Base-by-base conservation (phyloP, 37 sponge, comb jelly and placozoan species). In the Axinella damicornis region DNA sequence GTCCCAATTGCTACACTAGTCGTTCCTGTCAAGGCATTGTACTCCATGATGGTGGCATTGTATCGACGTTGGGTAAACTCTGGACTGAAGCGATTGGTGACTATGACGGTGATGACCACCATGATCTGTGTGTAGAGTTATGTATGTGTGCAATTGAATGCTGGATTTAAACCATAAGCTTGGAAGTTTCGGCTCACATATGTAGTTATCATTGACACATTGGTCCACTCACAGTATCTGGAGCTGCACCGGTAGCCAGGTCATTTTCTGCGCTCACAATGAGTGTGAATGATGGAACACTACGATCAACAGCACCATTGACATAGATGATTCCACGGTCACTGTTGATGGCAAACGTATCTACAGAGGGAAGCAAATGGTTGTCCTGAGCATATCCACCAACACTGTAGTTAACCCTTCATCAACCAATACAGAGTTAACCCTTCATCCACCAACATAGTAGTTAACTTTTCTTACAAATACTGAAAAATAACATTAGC, bases 1-100 rank as follows among this genome's bases (percentile, higher is more conserved):
- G 32, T 33, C 6, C 60, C 87, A 19, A 65, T 24, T 20, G 37
- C 9, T 17, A 1, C 56, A 21, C 53, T 22, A n/a, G n/a, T n/a
- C 15, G 38, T 34, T 59, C 24, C 20, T 25, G 68, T 56, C 17
- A 71, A 21, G 37, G 58, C 58, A 57, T 81, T 58, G n/a, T 58
- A 24, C 40, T 86, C 87, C 9, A 32, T 22, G 12, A 86, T 70
- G 18, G 31, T 38, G 22, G 58, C 73, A 30, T 20, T 25, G 65
- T 86, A 86, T 15, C 39, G 32, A 15, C 31, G 9, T 41, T n/a
- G 46, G 17, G 31, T 36, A 54, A 86, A 86, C 1, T 59, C 59
- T 22, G 87, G 87, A 40, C 46, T 69, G 32, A 59, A 27, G 57
- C 78, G 79, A 22, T 86, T 86, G 32, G 55, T 37, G 1, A 30